A percentile compares a stretch with the other conserved stretches of the same genome.
Evolutionary conservation across 2,113 vertebrate species (phyloP).

Genomic region (Saguinus imperator): DNA sequence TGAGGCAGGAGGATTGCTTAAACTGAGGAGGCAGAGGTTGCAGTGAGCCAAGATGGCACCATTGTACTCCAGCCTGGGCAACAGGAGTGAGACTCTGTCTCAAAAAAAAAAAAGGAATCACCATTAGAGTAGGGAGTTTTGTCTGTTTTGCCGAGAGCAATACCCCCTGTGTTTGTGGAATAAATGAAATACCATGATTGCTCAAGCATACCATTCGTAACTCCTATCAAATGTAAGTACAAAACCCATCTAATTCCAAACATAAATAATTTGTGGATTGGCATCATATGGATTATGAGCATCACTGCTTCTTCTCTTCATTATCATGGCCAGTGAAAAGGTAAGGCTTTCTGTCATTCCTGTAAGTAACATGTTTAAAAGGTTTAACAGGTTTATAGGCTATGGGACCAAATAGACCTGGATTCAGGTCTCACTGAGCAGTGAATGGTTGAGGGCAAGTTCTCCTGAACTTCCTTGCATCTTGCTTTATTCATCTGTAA

Average conservation of each 20-base stretch:
- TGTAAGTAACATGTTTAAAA: background rate
- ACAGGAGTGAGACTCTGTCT: too few relatives aligned
- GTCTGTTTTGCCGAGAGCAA: background rate
- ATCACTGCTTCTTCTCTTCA: background rate
- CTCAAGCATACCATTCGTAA: background rate
- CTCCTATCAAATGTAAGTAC: background rate
- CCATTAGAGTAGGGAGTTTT: background rate
- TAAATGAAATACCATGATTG: background rate
- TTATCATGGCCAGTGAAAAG: background rate
- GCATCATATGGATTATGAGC: background rate
- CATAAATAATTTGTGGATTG: background rate
- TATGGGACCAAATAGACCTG: background rate
- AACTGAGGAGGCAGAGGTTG: too few relatives aligned
- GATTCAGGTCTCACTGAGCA: background rate
- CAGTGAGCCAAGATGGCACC: too few relatives aligned
- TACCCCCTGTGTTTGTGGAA: background rate
- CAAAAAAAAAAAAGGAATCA: background rate
- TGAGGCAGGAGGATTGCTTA: too few relatives aligned
- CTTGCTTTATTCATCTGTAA: background rate
- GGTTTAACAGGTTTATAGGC: background rate
- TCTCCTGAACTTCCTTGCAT: background rate
- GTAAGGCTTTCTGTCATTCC: background rate
- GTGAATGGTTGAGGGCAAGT: background rate
- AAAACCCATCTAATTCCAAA: background rate
- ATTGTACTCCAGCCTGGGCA: too few relatives aligned